Evolutionary conservation across 2,797 vertebrate genomes (phyloP).

Genomic region (Lerista edwardsae): DNA sequence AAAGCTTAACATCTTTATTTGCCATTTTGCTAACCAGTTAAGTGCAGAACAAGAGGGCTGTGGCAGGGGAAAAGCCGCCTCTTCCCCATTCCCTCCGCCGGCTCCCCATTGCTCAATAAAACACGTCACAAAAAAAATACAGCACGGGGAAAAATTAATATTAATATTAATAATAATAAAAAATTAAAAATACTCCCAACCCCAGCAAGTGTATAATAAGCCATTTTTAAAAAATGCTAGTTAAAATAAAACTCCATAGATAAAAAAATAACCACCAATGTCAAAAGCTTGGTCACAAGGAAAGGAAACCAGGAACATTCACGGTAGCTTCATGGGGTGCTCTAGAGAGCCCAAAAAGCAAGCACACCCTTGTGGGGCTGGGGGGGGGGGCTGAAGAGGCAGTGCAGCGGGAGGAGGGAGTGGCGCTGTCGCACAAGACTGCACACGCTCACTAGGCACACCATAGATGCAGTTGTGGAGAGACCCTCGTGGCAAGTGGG

Average conservation of each 20-base stretch:
- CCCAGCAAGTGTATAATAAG: constrained; percentile 33
- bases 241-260: constrained; percentile 38
- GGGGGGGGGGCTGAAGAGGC: background rate
- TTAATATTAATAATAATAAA: constrained; percentile 20
- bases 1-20: constrained; percentile 42
- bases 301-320: background rate
- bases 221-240: constrained; percentile 15
- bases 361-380: background rate
- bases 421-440: background rate
- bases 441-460: background rate
- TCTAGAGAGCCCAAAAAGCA: background rate
- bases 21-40: constrained; percentile 36
- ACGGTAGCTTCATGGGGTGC: background rate
- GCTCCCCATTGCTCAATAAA: constrained; percentile 5
- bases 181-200: constrained; percentile 33
- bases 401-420: background rate
- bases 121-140: constrained; percentile 27
- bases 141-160: constrained; percentile 17
- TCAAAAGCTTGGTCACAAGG: constrained; percentile 36
- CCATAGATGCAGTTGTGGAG: background rate
- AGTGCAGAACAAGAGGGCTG: background rate
- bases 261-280: background rate
- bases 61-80: background rate
- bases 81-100: background rate
- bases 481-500: background rate